These are phyloP conservation scores for Stichopus horrens DNA, from an alignment of 53 echinoderm and acorn worm genomes.

Conservation along the genomic window DNA sequence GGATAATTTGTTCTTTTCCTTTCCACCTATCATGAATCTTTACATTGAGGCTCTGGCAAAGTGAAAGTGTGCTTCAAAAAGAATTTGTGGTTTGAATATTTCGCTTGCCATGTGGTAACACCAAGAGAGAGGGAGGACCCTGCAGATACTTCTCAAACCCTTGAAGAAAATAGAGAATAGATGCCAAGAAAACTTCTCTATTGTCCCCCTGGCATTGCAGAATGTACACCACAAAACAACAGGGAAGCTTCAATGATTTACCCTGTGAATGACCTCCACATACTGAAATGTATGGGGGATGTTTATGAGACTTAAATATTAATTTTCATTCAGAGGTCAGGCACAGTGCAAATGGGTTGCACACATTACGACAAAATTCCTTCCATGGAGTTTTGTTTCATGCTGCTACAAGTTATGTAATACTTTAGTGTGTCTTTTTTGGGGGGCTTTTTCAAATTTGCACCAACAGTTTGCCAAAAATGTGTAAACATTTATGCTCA, in stretches of 20 bases:
- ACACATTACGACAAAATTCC: neutral
- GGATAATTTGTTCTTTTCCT: too few relatives aligned
- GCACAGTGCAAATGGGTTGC: neutral
- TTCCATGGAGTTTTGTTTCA: too few relatives aligned
- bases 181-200: neutral
- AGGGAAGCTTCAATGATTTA: neutral
- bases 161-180: slow-evolving; percentile 1
- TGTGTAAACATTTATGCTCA: too few relatives aligned
- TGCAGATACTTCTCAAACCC: neutral
- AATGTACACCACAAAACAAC: slow-evolving; percentile 20
- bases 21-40: too few relatives aligned
- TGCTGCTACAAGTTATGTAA: too few relatives aligned
- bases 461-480: too few relatives aligned
- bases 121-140: neutral
- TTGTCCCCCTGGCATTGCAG: slow-evolving; percentile 20
- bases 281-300: neutral
- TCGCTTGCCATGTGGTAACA: slow-evolving; percentile 2
- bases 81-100: slow-evolving; percentile 20
- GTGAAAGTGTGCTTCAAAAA: slow-evolving; percentile 6
- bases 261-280: neutral
- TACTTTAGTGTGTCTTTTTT: too few relatives aligned
- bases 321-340: neutral
- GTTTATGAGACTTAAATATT: neutral
- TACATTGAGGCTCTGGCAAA: neutral
- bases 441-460: too few relatives aligned